phyloP scores from a whole-genome alignment of 2,888 invertebrate species.

The Tyria jacobaeae region DNA sequence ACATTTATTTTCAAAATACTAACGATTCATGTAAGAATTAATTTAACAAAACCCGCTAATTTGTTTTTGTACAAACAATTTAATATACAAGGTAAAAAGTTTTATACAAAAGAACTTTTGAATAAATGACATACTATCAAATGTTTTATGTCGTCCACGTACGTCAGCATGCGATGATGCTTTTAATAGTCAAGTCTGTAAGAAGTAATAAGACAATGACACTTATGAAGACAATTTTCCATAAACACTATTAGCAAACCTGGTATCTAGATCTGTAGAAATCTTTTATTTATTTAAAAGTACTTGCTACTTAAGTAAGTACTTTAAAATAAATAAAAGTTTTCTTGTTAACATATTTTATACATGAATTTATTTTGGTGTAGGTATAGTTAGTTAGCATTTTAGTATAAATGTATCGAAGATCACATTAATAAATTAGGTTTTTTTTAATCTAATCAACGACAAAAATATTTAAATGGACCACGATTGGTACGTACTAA shows the following conservation, averaged over 20 bases:
- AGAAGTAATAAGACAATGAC: not conserved
- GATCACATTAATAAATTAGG: conserved; percentile 31
- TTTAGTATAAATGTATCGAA: conserved; percentile 11
- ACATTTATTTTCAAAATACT: conserved; percentile 25
- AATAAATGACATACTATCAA: conserved; percentile 2
- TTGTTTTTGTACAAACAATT: conserved; percentile 30
- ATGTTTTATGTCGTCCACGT: not conserved
- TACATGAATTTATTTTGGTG: conserved; percentile 12
- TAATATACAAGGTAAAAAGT: conserved; percentile 21
- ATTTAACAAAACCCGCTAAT: conserved; percentile 18
- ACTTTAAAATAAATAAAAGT: conserved; percentile 20
- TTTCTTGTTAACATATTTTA: conserved; percentile 20
- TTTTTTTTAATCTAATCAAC: conserved; percentile 62
- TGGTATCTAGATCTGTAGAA: conserved; percentile 33
- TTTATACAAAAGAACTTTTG: not conserved
- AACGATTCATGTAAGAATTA: conserved; percentile 24
- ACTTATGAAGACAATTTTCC: conserved; percentile 4
- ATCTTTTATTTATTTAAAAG: too few relatives aligned
- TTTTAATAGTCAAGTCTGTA: not conserved
- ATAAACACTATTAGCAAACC: conserved; percentile 15
- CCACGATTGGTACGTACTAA: conserved; percentile 60
- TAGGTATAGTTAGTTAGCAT: conserved; percentile 5
- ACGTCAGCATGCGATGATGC: not conserved
- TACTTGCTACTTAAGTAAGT: too few relatives aligned
- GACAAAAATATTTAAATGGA: conserved; percentile 75